Base-by-base conservation (phyloP, 53 echinoderm and acorn worm genomes). In the Actinopyga echinites region DNA sequence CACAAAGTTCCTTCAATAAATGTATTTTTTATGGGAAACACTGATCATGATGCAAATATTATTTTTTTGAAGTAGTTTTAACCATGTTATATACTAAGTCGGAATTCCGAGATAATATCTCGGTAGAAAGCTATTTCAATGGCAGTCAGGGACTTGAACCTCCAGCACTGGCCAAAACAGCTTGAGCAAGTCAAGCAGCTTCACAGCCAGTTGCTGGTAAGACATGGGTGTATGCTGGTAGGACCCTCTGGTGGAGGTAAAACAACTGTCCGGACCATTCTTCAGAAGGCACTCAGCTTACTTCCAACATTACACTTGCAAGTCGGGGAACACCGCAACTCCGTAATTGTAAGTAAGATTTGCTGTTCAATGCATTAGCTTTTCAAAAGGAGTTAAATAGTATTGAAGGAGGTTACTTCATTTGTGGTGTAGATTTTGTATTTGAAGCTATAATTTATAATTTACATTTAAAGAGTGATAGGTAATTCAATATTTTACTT, bases 171-270 rank as follows among this genome's bases (percentile, higher is more conserved):
- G 97, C 90, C 94, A 13, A 90, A 85, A 64, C 96, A 96, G 91
- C 83, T 94, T 6, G 92, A 93, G 74, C 92, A 97, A 43, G 97
- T 97, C 59, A 95, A 97, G 56, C 97, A 97, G 89, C 90, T 97
- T 5, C 95, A 95, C 49, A 94, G 94, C 19, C 97, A 97, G 87
- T 83, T 97, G 38, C 82, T 92, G 40, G 97, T 97, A 31, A 80
- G 97, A 21, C 95, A 97, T 73, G 97, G 97, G 23, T 91, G 95
- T 64, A 97, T 97, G 97, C 63, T 97, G 68, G 97, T 97, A 4
- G 97, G 97, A n/a, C 97, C 97, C 4, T 95, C 94, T 0, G 97
- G 97, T 1, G 97, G 97, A 15, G 97, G 97, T 35, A 97, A 97
- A 66, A 90, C 97, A 10, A 84, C 90, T 0, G 97, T 97, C 88